These are phyloP conservation scores for Brachyrhaphis roseni DNA, from an alignment of 2,797 vertebrate species.

Conservation along the genomic window DNA sequence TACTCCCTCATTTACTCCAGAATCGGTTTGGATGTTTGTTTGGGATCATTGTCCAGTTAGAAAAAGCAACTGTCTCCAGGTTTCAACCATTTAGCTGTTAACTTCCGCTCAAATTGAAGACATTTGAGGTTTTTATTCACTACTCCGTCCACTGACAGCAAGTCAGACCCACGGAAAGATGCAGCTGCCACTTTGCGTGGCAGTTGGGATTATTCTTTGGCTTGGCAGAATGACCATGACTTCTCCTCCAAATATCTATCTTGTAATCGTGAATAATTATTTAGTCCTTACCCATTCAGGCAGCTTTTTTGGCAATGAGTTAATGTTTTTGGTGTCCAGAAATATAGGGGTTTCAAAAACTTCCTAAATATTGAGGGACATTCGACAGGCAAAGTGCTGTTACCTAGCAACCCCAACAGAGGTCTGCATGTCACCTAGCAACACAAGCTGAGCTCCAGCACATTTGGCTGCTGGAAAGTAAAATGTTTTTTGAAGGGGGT, in stretches of 20 bases:
- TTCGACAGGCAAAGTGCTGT: too few relatives aligned
- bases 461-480: too few relatives aligned
- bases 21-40: background rate
- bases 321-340: too few relatives aligned
- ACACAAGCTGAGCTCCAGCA: too few relatives aligned
- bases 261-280: background rate
- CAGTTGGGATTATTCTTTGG: background rate
- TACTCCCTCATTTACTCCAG: background rate
- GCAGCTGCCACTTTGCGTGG: background rate
- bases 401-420: too few relatives aligned
- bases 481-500: too few relatives aligned
- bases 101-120: background rate
- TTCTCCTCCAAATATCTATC: background rate
- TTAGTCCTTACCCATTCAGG: background rate
- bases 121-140: background rate
- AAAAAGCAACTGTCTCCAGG: background rate
- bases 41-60: too few relatives aligned
- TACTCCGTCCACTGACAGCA: background rate
- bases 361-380: too few relatives aligned
- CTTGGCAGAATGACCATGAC: background rate
- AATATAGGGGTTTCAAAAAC: too few relatives aligned
- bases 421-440: too few relatives aligned
- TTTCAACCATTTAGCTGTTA: background rate
- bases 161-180: background rate
- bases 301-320: too few relatives aligned